phyloP scores from a whole-genome alignment of 2,888 invertebrate species.

The Oasisia sp. region DNA sequence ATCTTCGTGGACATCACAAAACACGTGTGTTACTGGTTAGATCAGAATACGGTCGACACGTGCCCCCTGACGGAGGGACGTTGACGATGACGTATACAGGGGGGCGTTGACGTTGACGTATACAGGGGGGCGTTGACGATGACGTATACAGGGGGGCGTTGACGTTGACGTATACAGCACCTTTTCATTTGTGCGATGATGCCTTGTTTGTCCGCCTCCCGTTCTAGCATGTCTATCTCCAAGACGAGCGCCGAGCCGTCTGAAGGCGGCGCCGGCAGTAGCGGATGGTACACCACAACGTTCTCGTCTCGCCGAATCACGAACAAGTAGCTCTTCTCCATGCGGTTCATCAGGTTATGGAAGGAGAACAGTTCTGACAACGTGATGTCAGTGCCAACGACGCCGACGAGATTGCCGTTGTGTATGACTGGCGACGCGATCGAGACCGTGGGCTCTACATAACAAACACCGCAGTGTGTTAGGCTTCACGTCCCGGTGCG shows the following conservation, averaged over 20 bases:
- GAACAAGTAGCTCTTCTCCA: not conserved
- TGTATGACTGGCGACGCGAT: not conserved
- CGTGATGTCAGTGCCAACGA: not conserved
- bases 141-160: no score
- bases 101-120: no score
- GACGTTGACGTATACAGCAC: not conserved
- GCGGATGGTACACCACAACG: not conserved
- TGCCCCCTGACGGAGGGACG: no score
- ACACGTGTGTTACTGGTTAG: no score
- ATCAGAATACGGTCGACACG: no score
- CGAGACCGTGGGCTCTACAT: not conserved
- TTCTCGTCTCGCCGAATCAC: not conserved
- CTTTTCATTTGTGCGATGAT: not conserved
- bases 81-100: no score
- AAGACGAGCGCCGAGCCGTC: not conserved
- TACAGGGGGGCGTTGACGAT: no score
- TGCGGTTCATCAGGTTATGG: not conserved
- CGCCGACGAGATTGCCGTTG: not conserved
- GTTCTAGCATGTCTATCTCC: not conserved
- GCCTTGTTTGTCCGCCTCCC: conserved; percentile 1
- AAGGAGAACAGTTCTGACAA: not conserved
- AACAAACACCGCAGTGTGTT: not conserved
- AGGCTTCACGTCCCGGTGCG: no score
- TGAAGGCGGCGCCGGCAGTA: not conserved
- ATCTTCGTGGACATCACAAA: no score